A percentile compares a stretch with the other conserved stretches of the same genome.
These are phyloP conservation scores for Porites lobata DNA, from an alignment of 92 coral and sea anemone genomes.

Conservation along the genomic window DNA sequence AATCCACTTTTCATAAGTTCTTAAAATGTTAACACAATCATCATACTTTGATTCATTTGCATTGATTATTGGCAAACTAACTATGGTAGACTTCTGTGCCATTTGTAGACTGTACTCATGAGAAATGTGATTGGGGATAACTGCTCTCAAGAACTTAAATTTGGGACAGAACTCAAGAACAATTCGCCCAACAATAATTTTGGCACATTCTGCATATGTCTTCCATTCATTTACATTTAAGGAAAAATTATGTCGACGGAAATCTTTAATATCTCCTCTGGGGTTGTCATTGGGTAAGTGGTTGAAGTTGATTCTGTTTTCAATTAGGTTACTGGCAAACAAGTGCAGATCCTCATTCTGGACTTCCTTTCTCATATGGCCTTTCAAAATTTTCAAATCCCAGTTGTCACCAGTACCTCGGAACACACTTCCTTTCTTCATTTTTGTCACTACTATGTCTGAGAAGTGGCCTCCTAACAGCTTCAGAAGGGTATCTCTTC, in stretches of 20 bases:
- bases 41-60: constrained; percentile 74
- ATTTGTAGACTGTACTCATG: constrained; percentile 62
- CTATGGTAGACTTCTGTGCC: constrained; percentile 69
- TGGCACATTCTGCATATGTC: constrained; percentile 64
- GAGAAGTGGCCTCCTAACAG: constrained; percentile 71
- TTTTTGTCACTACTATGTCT: constrained; percentile 55
- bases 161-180: constrained; percentile 53
- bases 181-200: constrained; percentile 59
- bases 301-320: constrained; percentile 62
- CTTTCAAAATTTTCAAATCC: constrained; percentile 73
- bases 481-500: constrained; percentile 64
- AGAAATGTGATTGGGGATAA: constrained; percentile 69
- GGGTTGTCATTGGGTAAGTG: constrained; percentile 66
- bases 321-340: constrained; percentile 75
- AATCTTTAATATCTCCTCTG: constrained; percentile 39
- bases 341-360: constrained; percentile 73
- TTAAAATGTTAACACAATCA: constrained; percentile 71
- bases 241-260: constrained; percentile 46
- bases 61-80: constrained; percentile 70
- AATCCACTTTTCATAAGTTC: constrained; percentile 74
- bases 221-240: constrained; percentile 55
- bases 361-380: constrained; percentile 59
- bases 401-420: constrained; percentile 84
- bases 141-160: constrained; percentile 60
- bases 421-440: constrained; percentile 60